These are phyloP conservation scores for Herpailurus yagouaroundi DNA, from an alignment of 2,113 vertebrate genomes.

Conservation along the genomic window DNA sequence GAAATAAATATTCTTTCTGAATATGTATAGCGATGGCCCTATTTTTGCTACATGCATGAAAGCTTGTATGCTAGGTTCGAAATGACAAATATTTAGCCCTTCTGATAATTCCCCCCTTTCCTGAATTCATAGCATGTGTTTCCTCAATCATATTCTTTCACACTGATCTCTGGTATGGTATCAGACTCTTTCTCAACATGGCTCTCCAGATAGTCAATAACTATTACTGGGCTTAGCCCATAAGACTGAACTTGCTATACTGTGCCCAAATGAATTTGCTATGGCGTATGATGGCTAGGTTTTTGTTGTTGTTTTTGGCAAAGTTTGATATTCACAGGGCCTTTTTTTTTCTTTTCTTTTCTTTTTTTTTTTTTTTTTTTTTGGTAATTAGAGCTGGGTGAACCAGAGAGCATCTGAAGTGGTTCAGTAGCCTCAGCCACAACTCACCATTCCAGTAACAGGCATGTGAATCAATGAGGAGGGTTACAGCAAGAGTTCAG, in stretches of 20 bases:
- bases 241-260: neutral
- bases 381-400: neutral
- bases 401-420: neutral
- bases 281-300: neutral
- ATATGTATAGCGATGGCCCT: neutral
- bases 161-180: neutral
- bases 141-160: neutral
- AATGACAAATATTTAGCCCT: neutral
- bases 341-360: neutral
- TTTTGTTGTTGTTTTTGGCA: neutral
- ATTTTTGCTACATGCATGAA: neutral
- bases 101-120: neutral
- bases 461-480: neutral
- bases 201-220: neutral
- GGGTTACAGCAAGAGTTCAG: neutral
- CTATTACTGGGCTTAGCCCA: neutral
- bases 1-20: neutral
- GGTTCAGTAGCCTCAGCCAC: neutral
- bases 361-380: neutral
- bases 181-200: neutral
- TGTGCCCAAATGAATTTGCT: neutral
- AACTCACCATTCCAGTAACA: neutral
- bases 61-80: neutral
- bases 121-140: neutral
- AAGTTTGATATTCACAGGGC: neutral